Base-by-base conservation (phyloP, 2,888 invertebrate species). In the Megaustenia siamemsis region DNA sequence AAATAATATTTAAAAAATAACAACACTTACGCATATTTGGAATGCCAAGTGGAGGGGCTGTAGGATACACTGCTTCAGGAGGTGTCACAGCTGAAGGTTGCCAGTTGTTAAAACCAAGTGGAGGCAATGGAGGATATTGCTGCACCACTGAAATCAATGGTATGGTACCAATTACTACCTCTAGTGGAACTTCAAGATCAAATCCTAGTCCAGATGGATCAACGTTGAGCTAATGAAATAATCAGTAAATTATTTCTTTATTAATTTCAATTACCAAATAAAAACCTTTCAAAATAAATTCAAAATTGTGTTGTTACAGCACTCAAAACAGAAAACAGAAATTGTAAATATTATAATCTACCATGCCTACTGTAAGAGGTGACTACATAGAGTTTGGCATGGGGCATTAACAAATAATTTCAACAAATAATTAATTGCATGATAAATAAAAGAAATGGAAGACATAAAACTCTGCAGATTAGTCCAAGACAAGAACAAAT, bases 111-210 rank as follows among this genome's bases (percentile, higher is more conserved):
- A 12, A 35, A n/a, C 60, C 24, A 12, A 53, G 12, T 21, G 85
- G 71, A 12, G 49, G 28, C 56, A 78, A 56, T 0, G 86, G 86
- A 0, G 82, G 86, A 66, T 82, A 86, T 56, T 87, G 87, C 69
- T 88, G 87, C 10, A 90, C 87, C 8, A 89, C 87, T 71, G 86
- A 86, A 1, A 86, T 88, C 15, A 92, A 86, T 2, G 93, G 93
- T 56, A 92, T 89, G 8, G 92, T 92, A 69, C 93, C 93, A 45
- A 93, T 88, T 40, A 93, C 88, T 56, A 93, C 86, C 43, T 92
- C 90, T n/a, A 93, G 80, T 8, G 92, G 92, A 28, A 93, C 90
- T 32, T 90, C 89, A 24, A 93, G 89, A 79, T 91, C 90, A 83
- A 90, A 88, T 8, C 89, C 88, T 10, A 91, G 90, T 21, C 92